Evolutionary conservation across 2,113 vertebrate genomes (phyloP), one percentile per base, ranked within the genome.

Genomic region (Nycticebus coucang): DNA sequence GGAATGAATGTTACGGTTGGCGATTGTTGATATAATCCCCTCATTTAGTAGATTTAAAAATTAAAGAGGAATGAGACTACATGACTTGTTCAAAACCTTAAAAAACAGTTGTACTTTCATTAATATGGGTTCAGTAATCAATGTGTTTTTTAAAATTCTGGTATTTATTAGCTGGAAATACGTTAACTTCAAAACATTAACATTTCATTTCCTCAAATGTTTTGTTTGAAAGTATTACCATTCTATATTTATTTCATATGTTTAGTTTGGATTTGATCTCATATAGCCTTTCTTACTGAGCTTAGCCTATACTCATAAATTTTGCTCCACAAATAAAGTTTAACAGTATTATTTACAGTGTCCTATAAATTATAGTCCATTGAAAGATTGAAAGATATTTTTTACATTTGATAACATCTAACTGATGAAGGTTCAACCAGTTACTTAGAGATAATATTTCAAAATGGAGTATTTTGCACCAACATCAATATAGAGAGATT

Each of bases 181-280:
- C 24, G 7, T 28, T 15, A n/a, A 62, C 74, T 96, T 50, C 14
- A 88, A 81, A 87, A 81, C 28, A 93, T 78, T 82, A 81, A 79
- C n/a, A 69, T 90, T 81, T 91, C 2, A 57, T 93, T 68, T 84
- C 12, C 71, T 86, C 89, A 89, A 91, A 33, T 91, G 28, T 91
- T 95, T 96, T 75, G 80, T 68, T 80, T 96, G 37, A 90, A 89
- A 81, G 0, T 28, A 81, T 92, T 97, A 75, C 19, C 35, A 64
- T 84, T 90, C 55, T 85, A 50, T 21, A 89, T 86, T 88, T 81
- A 85, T 37, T 93, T 83, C 55, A 22, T 41, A 4, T 74, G 85
- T 89, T 94, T 97, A 74, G 22, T 87, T 95, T 87, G 53, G 30
- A 94, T 53, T 95, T 93, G 26, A 72, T 85, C 74, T 91, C 37